Evolutionary conservation across 1,140 invertebrate species (phyloP).

Genomic region (Drosophila trapezifrons): DNA sequence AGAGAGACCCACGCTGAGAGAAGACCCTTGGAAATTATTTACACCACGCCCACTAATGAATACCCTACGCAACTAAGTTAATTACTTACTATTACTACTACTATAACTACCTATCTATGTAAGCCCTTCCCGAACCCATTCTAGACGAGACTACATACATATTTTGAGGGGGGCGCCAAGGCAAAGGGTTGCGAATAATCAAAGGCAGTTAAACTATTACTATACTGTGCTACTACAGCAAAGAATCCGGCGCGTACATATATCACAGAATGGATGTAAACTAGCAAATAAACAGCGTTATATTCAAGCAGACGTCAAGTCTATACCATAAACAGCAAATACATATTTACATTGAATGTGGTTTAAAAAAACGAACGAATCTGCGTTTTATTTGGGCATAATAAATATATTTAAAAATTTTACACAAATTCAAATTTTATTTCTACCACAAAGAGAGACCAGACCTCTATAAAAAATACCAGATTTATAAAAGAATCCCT

Average conservation of each 20-base stretch:
- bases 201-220: slow-evolving; percentile 65
- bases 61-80: slow-evolving; percentile 73
- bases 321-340: slow-evolving; percentile 77
- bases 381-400: slow-evolving; percentile 34
- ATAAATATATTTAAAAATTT: background rate
- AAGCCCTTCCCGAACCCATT: slow-evolving; percentile 53
- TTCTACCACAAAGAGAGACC: background rate
- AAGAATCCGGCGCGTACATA: slow-evolving; percentile 51
- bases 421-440: background rate
- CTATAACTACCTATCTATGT: slow-evolving; percentile 43
- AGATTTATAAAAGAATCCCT: background rate
- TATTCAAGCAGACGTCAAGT: slow-evolving; percentile 65
- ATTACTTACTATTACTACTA: slow-evolving; percentile 38
- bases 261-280: slow-evolving; percentile 57
- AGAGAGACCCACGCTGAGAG: slow-evolving; percentile 33
- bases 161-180: slow-evolving; percentile 13
- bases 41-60: slow-evolving; percentile 60
- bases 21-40: slow-evolving; percentile 68
- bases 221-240: slow-evolving; percentile 51
- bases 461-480: background rate
- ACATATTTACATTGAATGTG: slow-evolving; percentile 83
- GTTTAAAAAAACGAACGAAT: slow-evolving; percentile 49
- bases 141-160: slow-evolving; percentile 16
- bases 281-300: slow-evolving; percentile 66
- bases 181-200: slow-evolving; percentile 27